These are phyloP conservation scores for Doris montereyensis DNA, from an alignment of 2,888 invertebrate genomes.

Conservation along the genomic window DNA sequence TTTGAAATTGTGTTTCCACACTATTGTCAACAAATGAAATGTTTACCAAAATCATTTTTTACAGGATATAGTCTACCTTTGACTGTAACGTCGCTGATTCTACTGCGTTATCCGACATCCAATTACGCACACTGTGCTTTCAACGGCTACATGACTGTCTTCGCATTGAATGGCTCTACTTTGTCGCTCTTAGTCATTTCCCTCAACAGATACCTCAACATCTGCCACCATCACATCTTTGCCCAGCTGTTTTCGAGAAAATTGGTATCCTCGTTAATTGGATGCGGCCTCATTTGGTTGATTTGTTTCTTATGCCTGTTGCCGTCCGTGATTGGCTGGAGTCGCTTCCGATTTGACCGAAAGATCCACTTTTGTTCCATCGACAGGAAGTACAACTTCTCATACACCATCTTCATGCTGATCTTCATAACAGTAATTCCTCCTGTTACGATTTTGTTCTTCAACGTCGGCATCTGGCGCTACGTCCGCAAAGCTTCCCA, in stretches of 20 bases:
- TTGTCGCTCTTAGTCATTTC: conserved; percentile 33
- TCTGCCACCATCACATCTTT: conserved; percentile 38
- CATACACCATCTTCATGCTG: conserved; percentile 31
- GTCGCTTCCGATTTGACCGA: conserved; percentile 33
- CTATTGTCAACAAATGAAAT: too few relatives aligned
- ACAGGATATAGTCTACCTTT: conserved; percentile 31
- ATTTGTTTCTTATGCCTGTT: conserved; percentile 11
- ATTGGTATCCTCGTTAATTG: neutral
- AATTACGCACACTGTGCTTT: conserved; percentile 17
- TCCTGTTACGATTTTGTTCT: conserved; percentile 17
- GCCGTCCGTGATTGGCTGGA: conserved; percentile 35
- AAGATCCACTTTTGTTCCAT: conserved; percentile 41
- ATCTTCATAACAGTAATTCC: conserved; percentile 15
- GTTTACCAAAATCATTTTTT: too few relatives aligned
- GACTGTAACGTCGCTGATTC: conserved; percentile 22
- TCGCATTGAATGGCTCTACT: conserved; percentile 29
- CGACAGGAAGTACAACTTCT: conserved; percentile 30
- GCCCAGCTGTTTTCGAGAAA: conserved; percentile 12
- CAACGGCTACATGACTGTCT: conserved; percentile 34
- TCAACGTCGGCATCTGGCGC: conserved; percentile 31
- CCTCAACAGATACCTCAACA: conserved; percentile 42
- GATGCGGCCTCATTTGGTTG: conserved; percentile 18
- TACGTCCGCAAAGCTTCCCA: conserved; percentile 13
- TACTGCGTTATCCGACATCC: conserved; percentile 16
- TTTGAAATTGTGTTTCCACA: too few relatives aligned